These are phyloP conservation scores for Gorsachius goisagi DNA, from an alignment of 2,113 vertebrate genomes.

Conservation along the genomic window DNA sequence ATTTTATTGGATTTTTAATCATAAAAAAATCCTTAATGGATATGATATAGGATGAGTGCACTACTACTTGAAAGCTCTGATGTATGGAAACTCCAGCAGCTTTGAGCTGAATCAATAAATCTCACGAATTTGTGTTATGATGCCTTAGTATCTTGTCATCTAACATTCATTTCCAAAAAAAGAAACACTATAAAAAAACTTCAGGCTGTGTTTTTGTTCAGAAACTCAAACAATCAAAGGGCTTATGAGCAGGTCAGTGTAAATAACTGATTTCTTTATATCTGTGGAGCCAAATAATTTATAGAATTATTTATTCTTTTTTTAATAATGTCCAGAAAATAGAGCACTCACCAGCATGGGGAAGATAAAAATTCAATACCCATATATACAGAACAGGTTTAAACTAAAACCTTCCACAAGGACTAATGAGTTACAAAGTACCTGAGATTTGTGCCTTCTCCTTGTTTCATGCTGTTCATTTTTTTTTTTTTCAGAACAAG, in stretches of 20 bases:
- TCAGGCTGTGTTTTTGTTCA: background rate
- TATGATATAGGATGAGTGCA: constrained; percentile 48
- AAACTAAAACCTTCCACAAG: background rate
- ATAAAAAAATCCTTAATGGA: constrained; percentile 66
- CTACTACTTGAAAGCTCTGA: constrained; percentile 58
- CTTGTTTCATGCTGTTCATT: background rate
- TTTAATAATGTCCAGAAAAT: background rate
- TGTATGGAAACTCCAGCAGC: constrained; percentile 61
- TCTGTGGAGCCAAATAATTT: background rate
- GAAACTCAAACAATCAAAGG: constrained; percentile 1
- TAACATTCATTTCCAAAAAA: constrained; percentile 41
- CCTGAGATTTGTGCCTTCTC: background rate
- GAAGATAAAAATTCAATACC: background rate
- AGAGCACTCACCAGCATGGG: accelerated
- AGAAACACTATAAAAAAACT: constrained; percentile 13
- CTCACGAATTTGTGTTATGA: constrained; percentile 57
- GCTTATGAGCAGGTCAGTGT: background rate
- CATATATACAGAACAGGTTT: background rate
- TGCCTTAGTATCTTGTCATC: constrained; percentile 55
- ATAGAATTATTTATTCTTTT: background rate
- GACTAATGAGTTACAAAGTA: background rate
- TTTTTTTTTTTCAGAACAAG: background rate
- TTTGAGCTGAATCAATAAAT: constrained; percentile 73
- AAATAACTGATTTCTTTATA: background rate
- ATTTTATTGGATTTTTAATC: constrained; percentile 78